A percentile compares a stretch with the other conserved stretches of the same genome.
Conservation (phyloP, 2,113 vertebrate species). For the Brachypteracias leptosomus region DNA sequence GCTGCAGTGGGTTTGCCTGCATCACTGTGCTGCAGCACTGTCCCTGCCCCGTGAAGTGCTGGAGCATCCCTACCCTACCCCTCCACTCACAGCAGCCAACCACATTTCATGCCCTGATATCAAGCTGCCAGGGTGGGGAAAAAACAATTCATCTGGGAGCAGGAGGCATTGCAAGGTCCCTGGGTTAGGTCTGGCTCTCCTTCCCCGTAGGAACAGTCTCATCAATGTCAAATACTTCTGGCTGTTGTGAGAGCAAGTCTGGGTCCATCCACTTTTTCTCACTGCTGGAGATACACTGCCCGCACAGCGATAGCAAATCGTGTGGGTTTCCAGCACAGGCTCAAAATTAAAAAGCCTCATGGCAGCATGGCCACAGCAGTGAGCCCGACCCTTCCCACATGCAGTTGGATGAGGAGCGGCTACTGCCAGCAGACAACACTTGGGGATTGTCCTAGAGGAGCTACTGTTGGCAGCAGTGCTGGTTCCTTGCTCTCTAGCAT, state of each 20-base stretch:
- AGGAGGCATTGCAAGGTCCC: neutral
- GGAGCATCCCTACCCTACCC: neutral
- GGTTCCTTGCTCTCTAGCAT: neutral
- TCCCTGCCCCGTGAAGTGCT: accelerated
- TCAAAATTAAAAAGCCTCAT: neutral
- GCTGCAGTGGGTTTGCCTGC: neutral
- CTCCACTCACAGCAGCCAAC: neutral
- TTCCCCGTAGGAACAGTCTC: neutral
- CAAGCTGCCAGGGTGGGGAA: neutral
- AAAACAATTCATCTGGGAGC: neutral
- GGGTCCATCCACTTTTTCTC: neutral
- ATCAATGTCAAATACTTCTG: neutral
- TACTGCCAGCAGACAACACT: accelerated
- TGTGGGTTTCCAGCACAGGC: neutral
- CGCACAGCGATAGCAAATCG: accelerated
- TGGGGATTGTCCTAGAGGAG: neutral
- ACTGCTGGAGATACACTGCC: neutral
- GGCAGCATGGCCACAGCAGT: neutral
- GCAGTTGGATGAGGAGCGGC: neutral
- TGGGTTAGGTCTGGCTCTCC: neutral
- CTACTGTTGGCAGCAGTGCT: neutral
- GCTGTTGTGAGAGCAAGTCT: neutral
- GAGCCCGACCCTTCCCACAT: accelerated
- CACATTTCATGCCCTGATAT: accelerated
- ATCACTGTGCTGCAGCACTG: neutral